Percentiles rank a stretch among this genome's conserved stretches.
phyloP scores from a whole-genome alignment of 2,888 invertebrate genomes.

The Spilarctia lutea region DNA sequence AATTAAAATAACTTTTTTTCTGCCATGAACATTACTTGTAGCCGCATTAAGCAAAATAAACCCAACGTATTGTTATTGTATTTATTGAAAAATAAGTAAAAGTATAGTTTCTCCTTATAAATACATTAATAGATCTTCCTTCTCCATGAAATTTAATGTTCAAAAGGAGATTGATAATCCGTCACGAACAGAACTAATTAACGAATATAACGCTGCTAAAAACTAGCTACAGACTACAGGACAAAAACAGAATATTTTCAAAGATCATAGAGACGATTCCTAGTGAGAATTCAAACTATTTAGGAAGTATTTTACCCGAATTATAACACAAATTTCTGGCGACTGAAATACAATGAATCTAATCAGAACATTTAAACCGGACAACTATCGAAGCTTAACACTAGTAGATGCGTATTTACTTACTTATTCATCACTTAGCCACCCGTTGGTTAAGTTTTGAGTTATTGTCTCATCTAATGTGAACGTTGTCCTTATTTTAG shows the following conservation, averaged over 20 bases:
- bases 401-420: constrained; percentile 24
- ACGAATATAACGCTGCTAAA: not conserved
- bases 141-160: not conserved
- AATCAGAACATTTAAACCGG: constrained; percentile 14
- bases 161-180: not conserved
- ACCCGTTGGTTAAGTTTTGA: constrained; percentile 32
- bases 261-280: not conserved
- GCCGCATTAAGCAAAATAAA: not conserved
- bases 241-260: not conserved
- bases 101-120: not conserved
- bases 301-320: not conserved
- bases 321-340: not conserved
- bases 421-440: constrained; percentile 48
- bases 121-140: too few relatives aligned
- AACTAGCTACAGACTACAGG: not conserved
- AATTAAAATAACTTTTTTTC: not conserved
- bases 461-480: constrained; percentile 14
- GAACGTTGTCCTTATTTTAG: constrained; percentile 6
- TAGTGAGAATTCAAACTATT: not conserved
- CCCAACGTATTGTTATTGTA: too few relatives aligned
- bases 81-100: too few relatives aligned
- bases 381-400: constrained; percentile 21
- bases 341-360: constrained; percentile 10
- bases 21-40: not conserved
- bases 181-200: not conserved